Conservation (phyloP, 2,888 invertebrate genomes). For the Antitype chi region DNA sequence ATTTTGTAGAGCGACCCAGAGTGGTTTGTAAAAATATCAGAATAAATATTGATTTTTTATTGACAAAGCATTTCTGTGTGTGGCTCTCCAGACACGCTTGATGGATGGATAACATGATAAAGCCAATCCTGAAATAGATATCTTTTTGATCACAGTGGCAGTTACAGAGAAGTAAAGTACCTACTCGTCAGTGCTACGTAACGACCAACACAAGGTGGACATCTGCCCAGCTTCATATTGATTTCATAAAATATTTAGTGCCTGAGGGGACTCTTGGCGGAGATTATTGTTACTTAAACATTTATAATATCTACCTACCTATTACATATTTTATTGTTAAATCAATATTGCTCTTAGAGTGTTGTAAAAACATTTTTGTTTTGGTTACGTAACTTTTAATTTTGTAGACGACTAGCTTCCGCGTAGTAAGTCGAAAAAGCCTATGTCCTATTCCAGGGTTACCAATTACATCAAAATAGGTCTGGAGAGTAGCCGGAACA, state of each 20-base stretch:
- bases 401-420: not conserved
- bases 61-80: not conserved
- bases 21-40: not conserved
- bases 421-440: no score
- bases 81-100: not conserved
- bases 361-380: not conserved
- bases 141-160: conserved; percentile 15
- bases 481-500: no score
- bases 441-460: no score
- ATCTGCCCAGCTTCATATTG: conserved; percentile 16
- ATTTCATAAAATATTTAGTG: conserved; percentile 46
- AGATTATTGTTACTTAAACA: not conserved
- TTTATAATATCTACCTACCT: not conserved
- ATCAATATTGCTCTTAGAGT: not conserved
- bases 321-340: not conserved
- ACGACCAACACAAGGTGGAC: conserved; percentile 31
- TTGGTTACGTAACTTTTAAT: not conserved
- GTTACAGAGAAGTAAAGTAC: conserved; percentile 18
- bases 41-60: not conserved
- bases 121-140: conserved; percentile 10
- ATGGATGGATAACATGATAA: conserved; percentile 16
- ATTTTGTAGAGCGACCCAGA: not conserved
- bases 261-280: not conserved
- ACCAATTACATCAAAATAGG: no score
- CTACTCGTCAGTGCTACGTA: conserved; percentile 3